Percentiles rank a stretch among this genome's conserved stretches.
phyloP scores from a whole-genome alignment of 2,888 invertebrate genomes.

The Athalia cordata region DNA sequence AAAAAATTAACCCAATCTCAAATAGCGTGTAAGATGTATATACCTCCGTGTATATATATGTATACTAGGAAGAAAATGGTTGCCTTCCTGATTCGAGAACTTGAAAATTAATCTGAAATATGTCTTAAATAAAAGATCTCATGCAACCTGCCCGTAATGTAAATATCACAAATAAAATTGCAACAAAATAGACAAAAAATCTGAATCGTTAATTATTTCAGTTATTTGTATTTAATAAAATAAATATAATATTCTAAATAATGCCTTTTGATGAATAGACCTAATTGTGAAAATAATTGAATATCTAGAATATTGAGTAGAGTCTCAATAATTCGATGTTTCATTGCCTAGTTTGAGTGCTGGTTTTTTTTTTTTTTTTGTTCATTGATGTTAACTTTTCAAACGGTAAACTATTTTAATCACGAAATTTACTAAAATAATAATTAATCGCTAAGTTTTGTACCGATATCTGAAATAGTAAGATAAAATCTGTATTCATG shows the following conservation, averaged over 20 bases:
- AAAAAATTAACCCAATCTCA: slow-evolving; percentile 17
- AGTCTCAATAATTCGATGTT: slow-evolving; percentile 17
- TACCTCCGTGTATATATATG: slow-evolving; percentile 19
- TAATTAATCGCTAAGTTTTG: slow-evolving; percentile 2
- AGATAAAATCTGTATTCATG: not conserved
- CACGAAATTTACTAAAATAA: not conserved
- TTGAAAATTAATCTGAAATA: not conserved
- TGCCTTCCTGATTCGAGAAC: not conserved
- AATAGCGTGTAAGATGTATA: not conserved
- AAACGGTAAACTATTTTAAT: too few species aligned
- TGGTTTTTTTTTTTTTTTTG: not conserved
- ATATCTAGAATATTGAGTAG: slow-evolving; percentile 10
- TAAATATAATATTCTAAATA: slow-evolving; percentile 18
- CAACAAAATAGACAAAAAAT: slow-evolving; percentile 22
- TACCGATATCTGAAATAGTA: not conserved
- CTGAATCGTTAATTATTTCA: slow-evolving; percentile 27
- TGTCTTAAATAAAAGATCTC: not conserved
- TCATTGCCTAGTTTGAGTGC: slow-evolving; percentile 12
- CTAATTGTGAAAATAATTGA: slow-evolving; percentile 23
- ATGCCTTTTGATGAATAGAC: slow-evolving; percentile 29
- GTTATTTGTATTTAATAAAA: not conserved
- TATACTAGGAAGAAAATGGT: not conserved
- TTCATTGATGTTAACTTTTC: not conserved
- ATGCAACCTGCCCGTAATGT: slow-evolving; percentile 8
- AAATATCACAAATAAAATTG: slow-evolving; percentile 42